These are phyloP conservation scores for Meiosimyza platycephala DNA, from an alignment of 2,888 invertebrate genomes.

Conservation along the genomic window DNA sequence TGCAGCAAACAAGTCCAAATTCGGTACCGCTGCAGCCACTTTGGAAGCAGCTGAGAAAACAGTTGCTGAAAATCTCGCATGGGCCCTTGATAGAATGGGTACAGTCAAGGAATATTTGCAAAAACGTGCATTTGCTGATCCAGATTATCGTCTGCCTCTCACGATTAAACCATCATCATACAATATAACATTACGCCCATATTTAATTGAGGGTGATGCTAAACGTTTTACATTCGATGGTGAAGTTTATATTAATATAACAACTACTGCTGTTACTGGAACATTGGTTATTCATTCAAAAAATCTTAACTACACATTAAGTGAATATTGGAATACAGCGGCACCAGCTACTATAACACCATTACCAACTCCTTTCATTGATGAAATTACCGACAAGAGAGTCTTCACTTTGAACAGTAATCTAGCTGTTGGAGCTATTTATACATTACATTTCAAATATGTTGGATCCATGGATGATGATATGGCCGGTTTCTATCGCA, in stretches of 20 bases:
- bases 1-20: constrained; percentile 49
- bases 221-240: constrained; percentile 56
- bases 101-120: constrained; percentile 53
- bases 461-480: constrained; percentile 68
- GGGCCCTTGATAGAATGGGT: constrained; percentile 55
- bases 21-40: constrained; percentile 55
- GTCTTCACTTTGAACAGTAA: constrained; percentile 68
- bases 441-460: constrained; percentile 68
- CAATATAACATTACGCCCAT: constrained; percentile 69
- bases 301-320: constrained; percentile 57
- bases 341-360: constrained; percentile 47
- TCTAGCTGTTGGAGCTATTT: constrained; percentile 61
- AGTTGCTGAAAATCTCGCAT: constrained; percentile 60
- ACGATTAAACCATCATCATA: constrained; percentile 70
- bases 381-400: constrained; percentile 64
- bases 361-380: constrained; percentile 42
- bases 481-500: constrained; percentile 54
- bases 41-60: constrained; percentile 54
- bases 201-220: constrained; percentile 58
- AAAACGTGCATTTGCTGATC: constrained; percentile 31
- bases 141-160: constrained; percentile 56
- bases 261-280: constrained; percentile 63
- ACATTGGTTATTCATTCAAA: constrained; percentile 70
- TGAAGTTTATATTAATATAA: constrained; percentile 67
- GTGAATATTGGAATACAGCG: constrained; percentile 50